A percentile compares a stretch with the other conserved stretches of the same genome.
These are phyloP conservation scores for Aphaenogaster floridana DNA, from an alignment of 1,140 invertebrate species.

Conservation along the genomic window DNA sequence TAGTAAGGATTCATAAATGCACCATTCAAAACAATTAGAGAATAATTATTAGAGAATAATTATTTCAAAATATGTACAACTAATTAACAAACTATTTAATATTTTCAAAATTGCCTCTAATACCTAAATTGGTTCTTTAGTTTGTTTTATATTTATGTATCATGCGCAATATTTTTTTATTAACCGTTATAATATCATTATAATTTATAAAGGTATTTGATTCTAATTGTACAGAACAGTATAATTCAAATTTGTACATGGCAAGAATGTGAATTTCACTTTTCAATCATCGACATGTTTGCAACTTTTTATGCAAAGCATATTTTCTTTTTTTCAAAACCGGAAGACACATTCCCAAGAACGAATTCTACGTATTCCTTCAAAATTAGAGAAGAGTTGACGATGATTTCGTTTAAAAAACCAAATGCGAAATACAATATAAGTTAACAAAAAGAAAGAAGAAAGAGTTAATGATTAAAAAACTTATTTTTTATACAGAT, in stretches of 20 bases:
- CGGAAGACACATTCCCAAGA: neutral
- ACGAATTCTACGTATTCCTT: neutral
- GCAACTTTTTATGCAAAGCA: neutral
- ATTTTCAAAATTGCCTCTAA: constrained; percentile 8
- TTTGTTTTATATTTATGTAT: constrained; percentile 20
- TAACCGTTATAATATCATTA: neutral
- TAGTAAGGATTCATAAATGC: neutral
- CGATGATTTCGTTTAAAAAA: constrained; percentile 36
- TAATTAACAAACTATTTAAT: constrained; percentile 14
- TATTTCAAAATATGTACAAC: constrained; percentile 10
- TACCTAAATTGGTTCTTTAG: neutral
- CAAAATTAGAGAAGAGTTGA: neutral
- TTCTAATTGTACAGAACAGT: neutral
- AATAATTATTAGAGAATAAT: constrained; percentile 33
- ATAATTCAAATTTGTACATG: constrained; percentile 5
- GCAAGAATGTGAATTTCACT: neutral
- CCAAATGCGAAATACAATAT: neutral
- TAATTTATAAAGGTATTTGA: neutral
- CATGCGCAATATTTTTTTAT: neutral
- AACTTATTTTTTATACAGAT: constrained; percentile 7
- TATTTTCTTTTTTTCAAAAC: neutral
- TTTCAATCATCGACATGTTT: neutral
- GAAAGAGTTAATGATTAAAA: constrained; percentile 68
- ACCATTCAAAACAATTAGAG: constrained; percentile 10
- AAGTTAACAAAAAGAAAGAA: constrained; percentile 57